phyloP scores from a whole-genome alignment of 2,888 invertebrate genomes.

The Agonopterix alstromeriana region DNA sequence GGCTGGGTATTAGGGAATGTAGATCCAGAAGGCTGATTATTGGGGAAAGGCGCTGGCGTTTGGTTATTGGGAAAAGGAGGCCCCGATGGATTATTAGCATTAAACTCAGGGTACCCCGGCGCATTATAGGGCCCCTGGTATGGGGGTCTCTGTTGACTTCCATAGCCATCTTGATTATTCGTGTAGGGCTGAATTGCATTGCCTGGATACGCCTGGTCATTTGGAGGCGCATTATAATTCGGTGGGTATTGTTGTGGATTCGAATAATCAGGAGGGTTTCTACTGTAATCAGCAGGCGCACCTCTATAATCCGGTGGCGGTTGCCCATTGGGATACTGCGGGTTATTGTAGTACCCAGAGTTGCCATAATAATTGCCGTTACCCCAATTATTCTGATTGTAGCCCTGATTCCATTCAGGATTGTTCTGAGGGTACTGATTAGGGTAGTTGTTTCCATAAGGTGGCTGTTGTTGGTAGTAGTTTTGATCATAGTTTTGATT shows the following conservation, averaged over 20 bases:
- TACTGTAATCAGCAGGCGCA: constrained; percentile 22
- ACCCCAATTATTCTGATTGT: constrained; percentile 64
- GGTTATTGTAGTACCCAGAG: constrained; percentile 57
- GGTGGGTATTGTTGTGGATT: constrained; percentile 49
- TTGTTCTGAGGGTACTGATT: constrained; percentile 44
- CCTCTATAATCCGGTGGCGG: constrained; percentile 45
- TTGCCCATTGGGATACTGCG: constrained; percentile 54
- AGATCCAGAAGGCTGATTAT: constrained; percentile 8
- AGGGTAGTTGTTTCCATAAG: constrained; percentile 55
- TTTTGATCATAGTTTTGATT: constrained; percentile 59
- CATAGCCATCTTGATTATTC: constrained; percentile 47
- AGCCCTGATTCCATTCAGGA: constrained; percentile 41
- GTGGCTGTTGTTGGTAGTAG: constrained; percentile 54
- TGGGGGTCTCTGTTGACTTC: constrained; percentile 45
- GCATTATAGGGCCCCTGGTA: constrained; percentile 39
- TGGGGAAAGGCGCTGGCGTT: constrained; percentile 9
- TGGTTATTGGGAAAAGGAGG: constrained; percentile 12
- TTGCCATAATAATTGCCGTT: constrained; percentile 60
- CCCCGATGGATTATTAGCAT: constrained; percentile 28
- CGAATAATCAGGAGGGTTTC: constrained; percentile 20
- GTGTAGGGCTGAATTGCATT: constrained; percentile 48
- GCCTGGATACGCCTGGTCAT: constrained; percentile 40
- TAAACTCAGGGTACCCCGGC: constrained; percentile 49
- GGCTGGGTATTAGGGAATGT: constrained; percentile 12
- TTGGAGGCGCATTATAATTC: constrained; percentile 41